These are phyloP conservation scores for Saccopteryx bilineata DNA, from an alignment of 2,113 vertebrate genomes.

Conservation along the genomic window DNA sequence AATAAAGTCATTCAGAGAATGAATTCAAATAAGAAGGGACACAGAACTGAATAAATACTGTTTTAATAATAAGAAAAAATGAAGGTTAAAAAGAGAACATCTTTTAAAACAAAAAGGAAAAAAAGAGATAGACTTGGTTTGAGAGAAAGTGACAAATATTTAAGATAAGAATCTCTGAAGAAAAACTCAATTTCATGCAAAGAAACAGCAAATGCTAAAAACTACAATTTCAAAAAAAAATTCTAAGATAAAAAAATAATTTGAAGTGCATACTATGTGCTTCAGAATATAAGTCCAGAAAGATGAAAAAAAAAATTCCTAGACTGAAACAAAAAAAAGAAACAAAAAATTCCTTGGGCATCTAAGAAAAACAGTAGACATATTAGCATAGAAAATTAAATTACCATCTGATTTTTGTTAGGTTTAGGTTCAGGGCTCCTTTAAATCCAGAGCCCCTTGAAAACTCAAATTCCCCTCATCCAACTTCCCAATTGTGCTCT, in stretches of 20 bases:
- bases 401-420: neutral
- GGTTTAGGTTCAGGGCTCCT: too few species aligned
- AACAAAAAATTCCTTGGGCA: neutral
- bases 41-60: neutral
- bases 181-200: neutral
- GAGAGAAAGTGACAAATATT: neutral
- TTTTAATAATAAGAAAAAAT: neutral
- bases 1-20: neutral
- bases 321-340: neutral
- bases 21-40: neutral
- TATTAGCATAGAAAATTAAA: neutral
- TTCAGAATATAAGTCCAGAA: neutral
- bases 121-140: neutral
- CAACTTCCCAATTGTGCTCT: too few species aligned
- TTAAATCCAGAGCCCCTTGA: too few species aligned
- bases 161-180: neutral
- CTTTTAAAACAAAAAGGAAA: slow-evolving; percentile 10
- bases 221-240: neutral
- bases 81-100: neutral
- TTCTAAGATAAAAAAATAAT: slow-evolving; percentile 45
- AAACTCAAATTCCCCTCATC: too few species aligned
- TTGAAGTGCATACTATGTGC: neutral
- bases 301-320: neutral
- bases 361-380: neutral
- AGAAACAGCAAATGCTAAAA: neutral